phyloP scores from a whole-genome alignment of 2,113 vertebrate species.

The Eretmochelys imbricata region DNA sequence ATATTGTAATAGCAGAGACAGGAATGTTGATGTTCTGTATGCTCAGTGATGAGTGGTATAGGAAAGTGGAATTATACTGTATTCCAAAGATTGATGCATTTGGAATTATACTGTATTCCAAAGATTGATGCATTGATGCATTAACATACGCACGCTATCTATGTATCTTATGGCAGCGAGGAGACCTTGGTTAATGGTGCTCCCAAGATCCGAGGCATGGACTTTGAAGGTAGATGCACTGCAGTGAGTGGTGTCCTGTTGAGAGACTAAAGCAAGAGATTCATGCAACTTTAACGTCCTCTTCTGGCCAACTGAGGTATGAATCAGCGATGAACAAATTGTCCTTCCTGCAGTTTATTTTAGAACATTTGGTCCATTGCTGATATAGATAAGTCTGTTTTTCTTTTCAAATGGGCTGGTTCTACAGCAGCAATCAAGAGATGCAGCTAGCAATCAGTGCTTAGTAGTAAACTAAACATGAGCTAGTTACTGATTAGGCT shows the following conservation, averaged over 20 bases:
- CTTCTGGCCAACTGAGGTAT: not conserved
- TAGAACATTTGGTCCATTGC: constrained; percentile 12
- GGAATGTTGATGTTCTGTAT: not conserved
- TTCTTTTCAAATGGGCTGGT: not conserved
- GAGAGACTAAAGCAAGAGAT: not conserved
- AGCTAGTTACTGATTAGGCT: not conserved
- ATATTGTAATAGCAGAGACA: accelerated
- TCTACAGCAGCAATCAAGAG: not conserved
- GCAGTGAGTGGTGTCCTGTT: not conserved
- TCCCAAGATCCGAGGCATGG: not conserved
- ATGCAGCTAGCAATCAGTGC: not conserved
- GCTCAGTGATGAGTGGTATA: accelerated
- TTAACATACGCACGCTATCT: not conserved
- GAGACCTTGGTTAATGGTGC: not conserved
- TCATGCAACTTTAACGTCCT: not conserved
- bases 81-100: not conserved
- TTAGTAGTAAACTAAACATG: not conserved
- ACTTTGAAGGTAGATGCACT: accelerated
- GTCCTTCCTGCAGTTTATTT: constrained; percentile 17
- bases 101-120: accelerated
- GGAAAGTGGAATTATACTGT: accelerated
- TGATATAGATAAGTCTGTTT: not conserved
- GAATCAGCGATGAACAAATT: not conserved
- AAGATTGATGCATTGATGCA: not conserved
- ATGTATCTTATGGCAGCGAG: accelerated